These are phyloP conservation scores for Acrossocheilus wenchowensis DNA, from an alignment of 2,797 vertebrate genomes.

Conservation along the genomic window DNA sequence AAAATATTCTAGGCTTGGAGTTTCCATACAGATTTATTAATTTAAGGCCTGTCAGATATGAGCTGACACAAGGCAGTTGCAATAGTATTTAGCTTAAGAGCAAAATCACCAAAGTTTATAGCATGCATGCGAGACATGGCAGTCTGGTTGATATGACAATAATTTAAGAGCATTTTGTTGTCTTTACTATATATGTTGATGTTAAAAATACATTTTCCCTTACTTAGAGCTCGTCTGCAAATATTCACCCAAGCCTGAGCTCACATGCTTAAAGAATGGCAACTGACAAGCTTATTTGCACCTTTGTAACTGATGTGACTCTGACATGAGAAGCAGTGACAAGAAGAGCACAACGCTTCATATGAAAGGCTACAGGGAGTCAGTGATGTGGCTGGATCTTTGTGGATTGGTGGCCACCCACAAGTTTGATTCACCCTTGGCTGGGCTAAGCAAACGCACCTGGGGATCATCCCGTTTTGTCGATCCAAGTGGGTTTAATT, in stretches of 20 bases:
- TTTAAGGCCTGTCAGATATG: slow-evolving; percentile 19
- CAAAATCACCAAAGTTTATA: slow-evolving; percentile 47
- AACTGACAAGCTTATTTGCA: slow-evolving; percentile 21
- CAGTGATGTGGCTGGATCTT: slow-evolving; percentile 25
- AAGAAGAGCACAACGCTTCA: slow-evolving; percentile 9
- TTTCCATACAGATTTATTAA: slow-evolving; percentile 45
- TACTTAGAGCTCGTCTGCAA: not conserved
- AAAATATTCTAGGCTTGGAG: slow-evolving; percentile 51
- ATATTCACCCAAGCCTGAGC: not conserved
- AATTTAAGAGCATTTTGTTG: slow-evolving; percentile 19
- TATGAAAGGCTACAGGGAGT: slow-evolving; percentile 1
- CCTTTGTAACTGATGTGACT: slow-evolving; percentile 14
- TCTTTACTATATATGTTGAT: slow-evolving; percentile 13
- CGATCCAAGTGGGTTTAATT: slow-evolving; percentile 51
- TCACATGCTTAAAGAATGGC: not conserved
- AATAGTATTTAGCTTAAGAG: slow-evolving; percentile 30
- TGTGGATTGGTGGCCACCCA: slow-evolving; percentile 26
- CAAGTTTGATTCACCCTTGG: slow-evolving; percentile 21
- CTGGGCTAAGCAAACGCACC: slow-evolving; percentile 41
- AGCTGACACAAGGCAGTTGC: slow-evolving; percentile 35
- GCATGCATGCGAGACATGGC: slow-evolving; percentile 17
- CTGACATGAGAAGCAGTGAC: not conserved
- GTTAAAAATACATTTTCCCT: slow-evolving; percentile 17
- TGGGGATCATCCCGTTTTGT: slow-evolving; percentile 48
- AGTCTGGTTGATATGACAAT: slow-evolving; percentile 25